Conservation (phyloP, 2,888 invertebrate genomes). For the Deilephila elpenor region DNA sequence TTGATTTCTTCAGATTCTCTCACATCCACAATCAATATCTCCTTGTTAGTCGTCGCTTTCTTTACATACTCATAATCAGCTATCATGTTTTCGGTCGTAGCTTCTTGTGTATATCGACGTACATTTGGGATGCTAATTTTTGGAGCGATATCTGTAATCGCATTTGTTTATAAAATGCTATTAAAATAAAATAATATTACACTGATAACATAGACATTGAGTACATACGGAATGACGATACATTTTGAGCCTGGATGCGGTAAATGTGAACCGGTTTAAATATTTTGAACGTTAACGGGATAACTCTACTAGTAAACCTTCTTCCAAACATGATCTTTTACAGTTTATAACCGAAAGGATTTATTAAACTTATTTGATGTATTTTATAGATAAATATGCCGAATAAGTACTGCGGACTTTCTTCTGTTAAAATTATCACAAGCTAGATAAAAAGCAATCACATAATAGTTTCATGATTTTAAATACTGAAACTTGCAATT, state of each 20-base stretch:
- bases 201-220: background rate
- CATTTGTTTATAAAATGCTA: background rate
- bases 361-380: background rate
- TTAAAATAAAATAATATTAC: background rate
- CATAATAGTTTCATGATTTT: too few relatives aligned
- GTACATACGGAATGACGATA: background rate
- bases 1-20: conserved; percentile 89
- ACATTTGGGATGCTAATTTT: background rate
- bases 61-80: conserved; percentile 78
- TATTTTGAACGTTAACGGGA: conserved; percentile 1
- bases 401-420: too few relatives aligned
- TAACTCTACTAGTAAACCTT: conserved; percentile 15
- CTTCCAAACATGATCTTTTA: conserved; percentile 20
- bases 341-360: background rate
- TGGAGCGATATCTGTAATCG: conserved; percentile 20
- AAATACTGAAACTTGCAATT: too few relatives aligned
- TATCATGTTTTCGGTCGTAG: conserved; percentile 54
- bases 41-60: conserved; percentile 56
- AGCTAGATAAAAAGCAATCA: too few relatives aligned
- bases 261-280: conserved; percentile 15
- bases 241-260: background rate
- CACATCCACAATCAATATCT: conserved; percentile 88
- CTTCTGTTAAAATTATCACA: too few relatives aligned
- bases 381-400: too few relatives aligned
- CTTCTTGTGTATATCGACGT: conserved; percentile 56